Evolutionary conservation across 1,140 invertebrate species (phyloP).

Genomic region (Rhopalosiphum maidis): DNA sequence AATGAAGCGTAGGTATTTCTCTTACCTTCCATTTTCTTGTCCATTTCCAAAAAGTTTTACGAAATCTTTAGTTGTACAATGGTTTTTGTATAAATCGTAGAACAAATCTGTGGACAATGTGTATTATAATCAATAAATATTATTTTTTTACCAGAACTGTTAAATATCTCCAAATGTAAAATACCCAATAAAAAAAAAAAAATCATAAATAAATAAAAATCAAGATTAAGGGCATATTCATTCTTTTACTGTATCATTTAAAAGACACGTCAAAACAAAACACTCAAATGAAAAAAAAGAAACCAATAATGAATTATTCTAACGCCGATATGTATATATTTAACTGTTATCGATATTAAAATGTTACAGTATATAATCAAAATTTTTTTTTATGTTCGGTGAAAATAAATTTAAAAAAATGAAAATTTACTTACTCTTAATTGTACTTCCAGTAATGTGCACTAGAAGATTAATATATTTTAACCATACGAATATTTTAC

Average conservation of each 20-base stretch:
- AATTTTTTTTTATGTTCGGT: not conserved
- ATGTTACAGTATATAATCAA: not conserved
- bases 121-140: too few relatives aligned
- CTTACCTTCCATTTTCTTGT: not conserved
- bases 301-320: not conserved
- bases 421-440: not conserved
- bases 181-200: not conserved
- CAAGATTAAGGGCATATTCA: not conserved
- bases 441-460: not conserved
- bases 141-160: not conserved
- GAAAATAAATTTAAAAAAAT: not conserved
- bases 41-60: not conserved
- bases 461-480: not conserved
- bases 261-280: not conserved
- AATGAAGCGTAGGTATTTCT: not conserved
- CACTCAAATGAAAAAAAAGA: not conserved
- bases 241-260: not conserved
- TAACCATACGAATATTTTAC: not conserved
- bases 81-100: not conserved
- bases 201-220: not conserved
- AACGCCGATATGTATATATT: not conserved
- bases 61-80: not conserved
- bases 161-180: not conserved
- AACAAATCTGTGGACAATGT: too few relatives aligned
- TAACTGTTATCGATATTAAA: not conserved